Evolutionary conservation across 2,797 vertebrate species (phyloP).

Genomic region (Diceros bicornis): DNA sequence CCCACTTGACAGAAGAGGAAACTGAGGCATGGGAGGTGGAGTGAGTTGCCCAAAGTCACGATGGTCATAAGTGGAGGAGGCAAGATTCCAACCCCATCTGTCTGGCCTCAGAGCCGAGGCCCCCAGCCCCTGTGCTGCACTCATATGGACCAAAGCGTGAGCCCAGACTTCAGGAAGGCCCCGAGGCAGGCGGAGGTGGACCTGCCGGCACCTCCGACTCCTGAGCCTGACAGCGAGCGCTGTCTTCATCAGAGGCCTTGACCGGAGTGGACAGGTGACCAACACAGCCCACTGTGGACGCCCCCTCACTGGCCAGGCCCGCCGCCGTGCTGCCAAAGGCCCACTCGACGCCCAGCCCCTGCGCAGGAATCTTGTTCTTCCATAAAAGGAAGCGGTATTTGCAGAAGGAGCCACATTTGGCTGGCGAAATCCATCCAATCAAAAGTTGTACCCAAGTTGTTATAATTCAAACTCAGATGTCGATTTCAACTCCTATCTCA

Average conservation of each 20-base stretch:
- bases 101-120: not conserved
- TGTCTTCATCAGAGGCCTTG: not conserved
- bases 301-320: not conserved
- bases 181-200: rapidly evolving
- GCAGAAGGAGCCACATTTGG: constrained; percentile 64
- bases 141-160: not conserved
- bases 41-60: not conserved
- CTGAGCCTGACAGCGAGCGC: rapidly evolving
- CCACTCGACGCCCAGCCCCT: not conserved
- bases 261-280: rapidly evolving
- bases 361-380: constrained; percentile 42
- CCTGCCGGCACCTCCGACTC: not conserved
- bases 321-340: rapidly evolving
- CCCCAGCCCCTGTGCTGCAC: rapidly evolving
- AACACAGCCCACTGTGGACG: rapidly evolving
- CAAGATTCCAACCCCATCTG: rapidly evolving
- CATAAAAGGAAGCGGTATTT: constrained; percentile 72
- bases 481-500: constrained; percentile 82
- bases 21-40: not conserved
- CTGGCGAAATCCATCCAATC: constrained; percentile 78
- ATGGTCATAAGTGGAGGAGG: rapidly evolving
- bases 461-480: constrained; percentile 84
- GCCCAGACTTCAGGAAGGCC: not conserved
- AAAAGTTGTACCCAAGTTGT: constrained; percentile 84
- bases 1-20: not conserved